Percentiles rank a stretch among this genome's conserved stretches.
Evolutionary conservation across 2,113 vertebrate species (phyloP).

Genomic region (Sarotherodon lohbergeri): DNA sequence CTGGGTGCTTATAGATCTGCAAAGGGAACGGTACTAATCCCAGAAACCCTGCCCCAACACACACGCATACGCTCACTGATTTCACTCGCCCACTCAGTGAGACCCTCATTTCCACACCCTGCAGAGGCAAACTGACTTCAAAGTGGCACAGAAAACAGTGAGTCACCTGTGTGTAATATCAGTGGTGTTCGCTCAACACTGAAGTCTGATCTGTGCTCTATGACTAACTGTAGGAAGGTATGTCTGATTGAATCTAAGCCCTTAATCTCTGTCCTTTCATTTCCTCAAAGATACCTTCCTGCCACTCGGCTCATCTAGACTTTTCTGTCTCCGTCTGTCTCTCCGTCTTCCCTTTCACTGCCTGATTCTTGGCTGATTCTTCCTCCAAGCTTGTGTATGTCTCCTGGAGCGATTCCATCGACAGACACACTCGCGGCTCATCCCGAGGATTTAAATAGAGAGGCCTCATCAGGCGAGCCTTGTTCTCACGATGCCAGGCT

Average conservation of each 20-base stretch:
- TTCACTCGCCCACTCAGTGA: not conserved
- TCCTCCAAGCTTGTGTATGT: not conserved
- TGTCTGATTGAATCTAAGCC: conserved; percentile 29
- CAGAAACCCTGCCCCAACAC: not conserved
- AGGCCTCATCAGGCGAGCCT: conserved; percentile 40
- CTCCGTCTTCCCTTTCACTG: not conserved
- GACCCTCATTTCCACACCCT: conserved; percentile 34
- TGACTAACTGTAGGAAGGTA: conserved; percentile 6
- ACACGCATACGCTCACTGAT: not conserved
- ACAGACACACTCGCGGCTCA: conserved; percentile 31
- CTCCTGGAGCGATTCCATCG: conserved; percentile 33
- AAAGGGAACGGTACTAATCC: conserved; percentile 49
- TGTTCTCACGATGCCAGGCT: conserved; percentile 38
- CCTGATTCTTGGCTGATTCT: not conserved
- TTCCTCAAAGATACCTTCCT: conserved; percentile 15
- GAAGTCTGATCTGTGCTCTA: not conserved
- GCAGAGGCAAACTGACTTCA: conserved; percentile 18
- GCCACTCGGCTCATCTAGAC: not conserved
- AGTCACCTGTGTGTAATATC: conserved; percentile 31
- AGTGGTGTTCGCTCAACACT: not conserved
- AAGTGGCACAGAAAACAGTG: conserved; percentile 6
- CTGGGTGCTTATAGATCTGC: conserved; percentile 34
- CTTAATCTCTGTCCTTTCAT: conserved; percentile 19
- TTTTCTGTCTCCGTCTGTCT: not conserved
- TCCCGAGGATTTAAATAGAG: conserved; percentile 41